Evolutionary conservation across 2,888 invertebrate genomes (phyloP), one percentile per base, ranked within the genome.

Genomic region (Brenthis hecate): DNA sequence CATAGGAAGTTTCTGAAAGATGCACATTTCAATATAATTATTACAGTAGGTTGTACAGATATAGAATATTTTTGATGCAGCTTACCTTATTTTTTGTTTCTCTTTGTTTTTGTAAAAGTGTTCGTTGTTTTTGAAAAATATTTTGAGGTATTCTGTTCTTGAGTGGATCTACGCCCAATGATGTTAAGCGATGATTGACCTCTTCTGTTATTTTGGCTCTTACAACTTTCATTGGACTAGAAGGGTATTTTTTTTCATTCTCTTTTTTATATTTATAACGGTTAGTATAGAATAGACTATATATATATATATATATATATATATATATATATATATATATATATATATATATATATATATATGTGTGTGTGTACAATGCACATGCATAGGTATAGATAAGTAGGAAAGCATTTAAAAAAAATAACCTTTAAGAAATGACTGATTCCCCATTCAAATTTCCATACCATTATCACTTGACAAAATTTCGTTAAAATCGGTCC

Each of bases 151-250:
- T 81, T 64, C 94, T 93, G 54, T 86, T 91, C 93, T 94, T 95
- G 47, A 94, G 91, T 3, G 95, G 94, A 78, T 95, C 95, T 23
- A 96, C 93, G 14, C 95, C 95, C 60, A 94, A 85, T 69, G 94
- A 89, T 71, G 91, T 91, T 72, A 96, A 83, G 68, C 94, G 93
- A 68, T 87, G 91, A 70, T 94, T 90, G 1, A 95, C 88, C 82
- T 91, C 89, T 80, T 92, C 92, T 23, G 87, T 88, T 76, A 92
- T 78, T 81, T 90, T 92, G 2, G 91, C 89, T 78, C 92, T 80
- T 14, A 91, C 80, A 51, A 92, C 75, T 82, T 89, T 88, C 43
- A 85, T 71, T 1, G 92, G 92, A 71, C 92, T 92, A 63, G 53
- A 68, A 69, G 23, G 11, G 4, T 48, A 61, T 56, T 6, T 36